Percentiles rank a stretch among this genome's conserved stretches.
These are phyloP conservation scores for Mastacembelus armatus DNA, from an alignment of 2,797 vertebrate species.

Conservation along the genomic window DNA sequence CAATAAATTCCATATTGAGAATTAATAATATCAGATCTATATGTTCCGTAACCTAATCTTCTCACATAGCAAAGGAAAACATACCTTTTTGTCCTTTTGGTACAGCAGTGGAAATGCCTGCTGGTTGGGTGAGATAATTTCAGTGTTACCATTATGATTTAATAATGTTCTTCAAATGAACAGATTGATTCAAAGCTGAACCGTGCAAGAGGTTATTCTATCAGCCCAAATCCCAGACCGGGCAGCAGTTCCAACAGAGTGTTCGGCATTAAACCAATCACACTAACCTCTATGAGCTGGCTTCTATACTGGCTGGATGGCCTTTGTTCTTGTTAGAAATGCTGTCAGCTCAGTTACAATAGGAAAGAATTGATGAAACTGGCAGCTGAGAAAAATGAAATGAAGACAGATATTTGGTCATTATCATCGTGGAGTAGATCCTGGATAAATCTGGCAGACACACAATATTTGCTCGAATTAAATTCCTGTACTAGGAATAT, in stretches of 20 bases:
- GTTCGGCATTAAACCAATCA: not conserved
- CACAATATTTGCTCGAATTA: not conserved
- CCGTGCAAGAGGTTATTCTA: slow-evolving; percentile 2
- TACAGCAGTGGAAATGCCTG: slow-evolving; percentile 23
- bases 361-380: not conserved
- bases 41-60: slow-evolving; percentile 35
- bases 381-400: not conserved
- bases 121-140: slow-evolving; percentile 2
- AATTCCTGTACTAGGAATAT: not conserved
- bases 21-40: slow-evolving; percentile 51
- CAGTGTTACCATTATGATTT: slow-evolving; percentile 17
- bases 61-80: not conserved
- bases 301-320: not conserved
- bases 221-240: not conserved
- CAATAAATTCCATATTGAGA: slow-evolving; percentile 28
- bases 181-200: slow-evolving; percentile 6
- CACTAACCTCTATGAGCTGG: not conserved
- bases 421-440: not conserved
- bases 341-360: not conserved
- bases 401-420: not conserved
- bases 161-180: slow-evolving; percentile 1
- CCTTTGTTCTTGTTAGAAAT: not conserved
- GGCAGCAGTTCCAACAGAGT: not conserved
- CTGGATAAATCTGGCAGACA: not conserved
- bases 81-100: not conserved